Evolutionary conservation across 2,797 vertebrate genomes (phyloP), one percentile per base, ranked within the genome.

Genomic region (Pogonophryne albipinna): DNA sequence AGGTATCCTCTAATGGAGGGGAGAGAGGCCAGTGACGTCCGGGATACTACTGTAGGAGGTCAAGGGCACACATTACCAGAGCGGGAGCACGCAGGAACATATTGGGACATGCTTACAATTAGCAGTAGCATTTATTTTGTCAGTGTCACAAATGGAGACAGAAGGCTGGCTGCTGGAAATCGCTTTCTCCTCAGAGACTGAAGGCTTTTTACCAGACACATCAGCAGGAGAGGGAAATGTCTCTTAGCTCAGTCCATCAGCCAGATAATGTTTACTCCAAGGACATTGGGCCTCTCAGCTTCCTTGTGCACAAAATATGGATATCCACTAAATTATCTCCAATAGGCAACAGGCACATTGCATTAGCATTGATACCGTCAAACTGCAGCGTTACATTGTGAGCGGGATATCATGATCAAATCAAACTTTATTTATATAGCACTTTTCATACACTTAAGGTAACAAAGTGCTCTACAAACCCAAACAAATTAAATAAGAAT

Each of bases 1-100:
- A 84, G 90, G 90, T 95, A 65, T 94, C 95, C 70, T 76, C 88
- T 95, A 95, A 95, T 95, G 94, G 93, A 94, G 66, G 59, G 52
- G 49, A 84, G 78, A 81, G 66, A 57, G 85, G 82, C 87, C 87
- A 83, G 73, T 85, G 91, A 87, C 91, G 88, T 49, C 55, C 83
- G 72, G 78, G 78, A 80, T 85, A 61, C 73, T 62, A 71, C 77
- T 42, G 59, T 2, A 52, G 15, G 68, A 87, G 88, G 80, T 88
- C 77, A 84, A 78, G 81, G 85, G 73, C 74, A 23, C 49, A 55
- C 71, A 61, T 85, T 79, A 87, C 15, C 68, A 59, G 71, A 77
- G 67, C 63, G 12, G 69, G n/a, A 66, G 63, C 69, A 55, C 27
- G 4, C 82, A 61, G 61, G 50, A 68, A 69, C 76, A 75, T 63